These are phyloP conservation scores for Benitochromis conjunctus DNA, from an alignment of 2,113 vertebrate species.

Conservation along the genomic window DNA sequence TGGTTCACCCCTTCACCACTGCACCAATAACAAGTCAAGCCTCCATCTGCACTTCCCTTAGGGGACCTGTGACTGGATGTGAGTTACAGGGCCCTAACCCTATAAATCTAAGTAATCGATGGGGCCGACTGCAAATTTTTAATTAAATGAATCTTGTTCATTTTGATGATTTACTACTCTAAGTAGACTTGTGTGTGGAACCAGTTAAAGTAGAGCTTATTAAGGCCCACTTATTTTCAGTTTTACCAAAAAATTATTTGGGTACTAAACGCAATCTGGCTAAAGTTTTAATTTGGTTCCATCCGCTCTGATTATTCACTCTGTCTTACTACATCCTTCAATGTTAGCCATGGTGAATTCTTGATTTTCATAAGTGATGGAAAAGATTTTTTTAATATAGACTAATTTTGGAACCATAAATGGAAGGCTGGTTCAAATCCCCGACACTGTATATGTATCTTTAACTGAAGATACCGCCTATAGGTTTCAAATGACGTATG, in stretches of 20 bases:
- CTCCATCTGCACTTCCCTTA: background rate
- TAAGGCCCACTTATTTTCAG: background rate
- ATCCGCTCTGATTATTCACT: background rate
- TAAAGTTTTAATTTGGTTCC: background rate
- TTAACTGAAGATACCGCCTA: background rate
- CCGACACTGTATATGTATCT: background rate
- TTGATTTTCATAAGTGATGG: background rate
- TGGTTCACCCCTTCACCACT: background rate
- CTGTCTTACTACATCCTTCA: background rate
- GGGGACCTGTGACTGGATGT: background rate
- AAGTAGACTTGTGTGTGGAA: background rate
- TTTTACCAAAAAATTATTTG: background rate
- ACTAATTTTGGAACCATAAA: background rate
- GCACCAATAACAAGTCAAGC: background rate
- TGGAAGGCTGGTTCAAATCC: background rate
- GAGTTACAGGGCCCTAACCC: background rate
- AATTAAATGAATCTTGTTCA: slow-evolving; percentile 5
- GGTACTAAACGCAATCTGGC: background rate
- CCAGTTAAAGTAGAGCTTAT: background rate
- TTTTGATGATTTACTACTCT: background rate
- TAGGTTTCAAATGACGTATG: background rate
- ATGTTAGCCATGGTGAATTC: background rate
- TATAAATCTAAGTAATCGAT: background rate
- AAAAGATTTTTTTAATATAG: background rate
- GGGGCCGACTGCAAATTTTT: background rate